These are phyloP conservation scores for Thymelicus lineola DNA, from an alignment of 2,888 invertebrate species.

Conservation along the genomic window DNA sequence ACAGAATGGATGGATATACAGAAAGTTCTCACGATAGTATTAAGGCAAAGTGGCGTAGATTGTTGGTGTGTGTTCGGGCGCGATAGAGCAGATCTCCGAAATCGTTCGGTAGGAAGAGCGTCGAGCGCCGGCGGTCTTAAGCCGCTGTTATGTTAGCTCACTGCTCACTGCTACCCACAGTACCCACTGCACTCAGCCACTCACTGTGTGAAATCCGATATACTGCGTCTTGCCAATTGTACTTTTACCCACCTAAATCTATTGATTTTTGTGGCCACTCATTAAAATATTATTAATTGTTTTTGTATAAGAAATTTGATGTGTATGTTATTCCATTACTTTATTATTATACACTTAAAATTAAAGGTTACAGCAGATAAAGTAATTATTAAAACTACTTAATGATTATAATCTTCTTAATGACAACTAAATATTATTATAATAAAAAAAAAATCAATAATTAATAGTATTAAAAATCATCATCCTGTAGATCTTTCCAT, in stretches of 20 bases:
- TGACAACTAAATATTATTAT: no score
- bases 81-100: conserved; percentile 78
- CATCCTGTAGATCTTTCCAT: background rate
- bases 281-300: background rate
- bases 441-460: no score
- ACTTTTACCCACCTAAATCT: background rate
- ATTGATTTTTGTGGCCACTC: background rate
- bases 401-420: no score
- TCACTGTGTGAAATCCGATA: conserved; percentile 7
- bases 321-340: no score
- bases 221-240: background rate
- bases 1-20: conserved; percentile 1
- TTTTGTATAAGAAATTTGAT: background rate
- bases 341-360: no score
- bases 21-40: conserved; percentile 42
- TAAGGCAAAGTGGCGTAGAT: conserved; percentile 57
- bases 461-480: background rate
- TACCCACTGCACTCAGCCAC: conserved; percentile 34
- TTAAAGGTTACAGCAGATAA: no score
- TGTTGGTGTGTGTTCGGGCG: conserved; percentile 62
- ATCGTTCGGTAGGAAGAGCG: conserved; percentile 60
- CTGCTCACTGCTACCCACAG: conserved; percentile 32
- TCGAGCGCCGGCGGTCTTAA: conserved; percentile 61
- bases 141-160: conserved; percentile 59
- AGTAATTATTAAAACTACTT: no score